Evolutionary conservation across 2,888 invertebrate genomes (phyloP).

Genomic region (Epicampocera succincta): DNA sequence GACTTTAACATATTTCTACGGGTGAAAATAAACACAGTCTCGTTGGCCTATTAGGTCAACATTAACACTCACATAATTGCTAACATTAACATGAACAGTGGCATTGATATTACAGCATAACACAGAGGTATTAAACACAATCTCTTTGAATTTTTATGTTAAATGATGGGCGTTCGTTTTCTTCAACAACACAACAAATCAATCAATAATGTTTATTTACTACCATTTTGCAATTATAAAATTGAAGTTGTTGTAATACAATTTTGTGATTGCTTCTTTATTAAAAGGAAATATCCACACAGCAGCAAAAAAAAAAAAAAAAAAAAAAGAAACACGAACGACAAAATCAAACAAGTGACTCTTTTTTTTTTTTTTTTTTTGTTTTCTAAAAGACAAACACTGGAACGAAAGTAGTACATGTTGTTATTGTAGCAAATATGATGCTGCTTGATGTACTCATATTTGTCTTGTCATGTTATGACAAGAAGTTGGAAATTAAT

Average conservation of each 20-base stretch:
- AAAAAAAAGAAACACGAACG: slow-evolving; percentile 28
- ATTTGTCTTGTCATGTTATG: slow-evolving; percentile 54
- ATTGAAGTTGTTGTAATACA: slow-evolving; percentile 44
- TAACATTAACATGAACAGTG: no score
- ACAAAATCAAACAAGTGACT: slow-evolving; percentile 41
- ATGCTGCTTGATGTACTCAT: background rate
- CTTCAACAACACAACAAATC: slow-evolving; percentile 28
- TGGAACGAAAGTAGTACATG: slow-evolving; percentile 3
- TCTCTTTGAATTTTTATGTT: no score
- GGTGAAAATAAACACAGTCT: no score
- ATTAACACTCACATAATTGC: no score
- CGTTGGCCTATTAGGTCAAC: no score
- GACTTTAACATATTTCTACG: no score
- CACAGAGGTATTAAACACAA: no score
- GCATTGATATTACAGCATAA: no score
- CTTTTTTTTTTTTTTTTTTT: no score
- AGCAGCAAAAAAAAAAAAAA: background rate
- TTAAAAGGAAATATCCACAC: slow-evolving; percentile 1
- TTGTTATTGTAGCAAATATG: slow-evolving; percentile 32
- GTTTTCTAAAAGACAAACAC: slow-evolving; percentile 8
- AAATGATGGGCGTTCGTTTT: background rate
- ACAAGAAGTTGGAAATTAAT: slow-evolving; percentile 62
- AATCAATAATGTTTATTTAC: slow-evolving; percentile 59
- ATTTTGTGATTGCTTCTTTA: slow-evolving; percentile 40
- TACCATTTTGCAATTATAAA: slow-evolving; percentile 48